Evolutionary conservation across 2,888 invertebrate genomes (phyloP).

Genomic region (Trichopoda pennipes): DNA sequence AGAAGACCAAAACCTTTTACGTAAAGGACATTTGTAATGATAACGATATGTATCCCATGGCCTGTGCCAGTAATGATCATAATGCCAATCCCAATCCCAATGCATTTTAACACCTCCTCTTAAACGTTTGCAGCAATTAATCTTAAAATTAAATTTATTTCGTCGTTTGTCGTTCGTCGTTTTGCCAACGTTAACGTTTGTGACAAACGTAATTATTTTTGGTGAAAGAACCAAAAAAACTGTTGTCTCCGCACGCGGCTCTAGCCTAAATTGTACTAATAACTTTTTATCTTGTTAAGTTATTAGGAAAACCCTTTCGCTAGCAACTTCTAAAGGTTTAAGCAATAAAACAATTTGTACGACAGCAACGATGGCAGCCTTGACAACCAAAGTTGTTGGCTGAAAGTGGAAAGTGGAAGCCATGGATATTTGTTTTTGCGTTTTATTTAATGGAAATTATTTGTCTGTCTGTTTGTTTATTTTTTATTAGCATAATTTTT

Average conservation of each 20-base stretch:
- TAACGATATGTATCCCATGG: constrained; percentile 71
- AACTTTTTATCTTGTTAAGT: constrained; percentile 17
- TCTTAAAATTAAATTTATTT: constrained; percentile 16
- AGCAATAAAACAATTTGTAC: constrained; percentile 27
- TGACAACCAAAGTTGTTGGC: constrained; percentile 62
- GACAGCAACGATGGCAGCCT: constrained; percentile 61
- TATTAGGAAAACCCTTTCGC: constrained; percentile 46
- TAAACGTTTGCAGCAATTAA: constrained; percentile 7
- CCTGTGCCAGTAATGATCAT: constrained; percentile 73
- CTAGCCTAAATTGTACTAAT: constrained; percentile 74
- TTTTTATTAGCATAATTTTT: constrained; percentile 48
- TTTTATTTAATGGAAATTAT: constrained; percentile 26
- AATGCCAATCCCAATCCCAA: constrained; percentile 70
- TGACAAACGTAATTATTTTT: constrained; percentile 75
- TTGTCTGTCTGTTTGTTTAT: too few species aligned
- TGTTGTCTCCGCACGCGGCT: constrained; percentile 75
- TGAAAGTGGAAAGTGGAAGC: neutral
- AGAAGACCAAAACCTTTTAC: constrained; percentile 68
- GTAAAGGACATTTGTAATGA: constrained; percentile 70
- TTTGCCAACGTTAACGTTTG: constrained; percentile 69
- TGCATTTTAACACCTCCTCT: constrained; percentile 56
- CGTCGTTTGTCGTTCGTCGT: constrained; percentile 67
- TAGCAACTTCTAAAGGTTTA: neutral
- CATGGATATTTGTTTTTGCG: neutral
- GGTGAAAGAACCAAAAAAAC: constrained; percentile 76